These are phyloP conservation scores for Gymnoscopelus braueri DNA, from an alignment of 2,797 vertebrate genomes.

Conservation along the genomic window DNA sequence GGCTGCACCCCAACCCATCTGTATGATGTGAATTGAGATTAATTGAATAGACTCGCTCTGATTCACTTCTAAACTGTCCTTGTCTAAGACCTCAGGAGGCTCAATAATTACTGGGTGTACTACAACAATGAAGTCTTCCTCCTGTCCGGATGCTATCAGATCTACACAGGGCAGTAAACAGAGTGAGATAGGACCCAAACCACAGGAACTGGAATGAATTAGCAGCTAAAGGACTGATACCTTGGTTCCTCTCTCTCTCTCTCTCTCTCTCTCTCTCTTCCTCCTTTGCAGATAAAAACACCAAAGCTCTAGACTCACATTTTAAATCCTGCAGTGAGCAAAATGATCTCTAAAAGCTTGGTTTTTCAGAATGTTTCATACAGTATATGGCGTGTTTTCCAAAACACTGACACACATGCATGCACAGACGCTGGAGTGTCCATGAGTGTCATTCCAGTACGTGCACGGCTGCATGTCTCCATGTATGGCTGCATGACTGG, in stretches of 20 bases:
- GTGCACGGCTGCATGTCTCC: too few relatives aligned
- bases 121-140: constrained; percentile 68
- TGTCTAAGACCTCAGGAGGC: constrained; percentile 48
- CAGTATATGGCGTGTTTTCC: too few relatives aligned
- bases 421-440: too few relatives aligned
- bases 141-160: constrained; percentile 71
- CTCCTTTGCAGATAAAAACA: constrained; percentile 30
- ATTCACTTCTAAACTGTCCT: constrained; percentile 61
- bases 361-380: constrained; percentile 18
- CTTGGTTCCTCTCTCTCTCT: constrained; percentile 25
- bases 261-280: constrained; percentile 19
- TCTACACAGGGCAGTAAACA: constrained; percentile 62
- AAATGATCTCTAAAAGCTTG: constrained; percentile 19
- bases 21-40: constrained; percentile 58
- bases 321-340: constrained; percentile 5
- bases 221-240: constrained; percentile 47
- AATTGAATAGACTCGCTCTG: constrained; percentile 42
- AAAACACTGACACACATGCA: too few relatives aligned
- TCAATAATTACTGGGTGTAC: constrained; percentile 30
- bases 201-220: constrained; percentile 65
- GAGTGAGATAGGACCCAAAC: constrained; percentile 57
- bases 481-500: too few relatives aligned
- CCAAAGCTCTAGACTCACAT: constrained; percentile 27
- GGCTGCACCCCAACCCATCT: constrained; percentile 35
- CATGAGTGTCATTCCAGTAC: too few relatives aligned